Evolutionary conservation across 2,113 vertebrate genomes (phyloP).

Genomic region (Potamarius usumacintae): DNA sequence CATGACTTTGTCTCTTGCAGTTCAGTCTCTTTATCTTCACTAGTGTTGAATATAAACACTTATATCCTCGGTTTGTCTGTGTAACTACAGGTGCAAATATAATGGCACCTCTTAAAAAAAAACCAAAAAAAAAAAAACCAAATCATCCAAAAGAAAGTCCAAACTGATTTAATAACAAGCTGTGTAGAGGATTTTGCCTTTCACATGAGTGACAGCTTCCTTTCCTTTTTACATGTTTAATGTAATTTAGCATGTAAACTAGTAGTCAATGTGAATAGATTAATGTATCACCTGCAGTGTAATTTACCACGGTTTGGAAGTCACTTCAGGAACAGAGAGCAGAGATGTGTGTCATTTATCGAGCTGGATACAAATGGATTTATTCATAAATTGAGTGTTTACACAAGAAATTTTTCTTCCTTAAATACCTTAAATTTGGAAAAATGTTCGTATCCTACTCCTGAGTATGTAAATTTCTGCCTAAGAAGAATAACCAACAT

Average conservation of each 20-base stretch:
- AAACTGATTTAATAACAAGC: neutral
- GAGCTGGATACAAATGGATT: neutral
- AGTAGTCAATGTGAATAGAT: neutral
- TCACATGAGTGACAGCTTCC: neutral
- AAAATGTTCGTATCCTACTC: neutral
- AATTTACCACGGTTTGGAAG: neutral
- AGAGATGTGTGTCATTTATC: neutral
- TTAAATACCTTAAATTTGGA: neutral
- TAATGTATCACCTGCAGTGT: neutral
- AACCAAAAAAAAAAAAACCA: too few species aligned
- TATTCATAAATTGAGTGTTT: neutral
- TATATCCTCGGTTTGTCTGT: neutral
- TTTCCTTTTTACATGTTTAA: neutral
- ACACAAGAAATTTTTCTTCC: neutral
- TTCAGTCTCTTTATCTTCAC: conserved; percentile 23
- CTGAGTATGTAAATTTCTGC: neutral
- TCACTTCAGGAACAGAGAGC: neutral
- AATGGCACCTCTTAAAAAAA: neutral
- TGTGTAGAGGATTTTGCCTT: neutral
- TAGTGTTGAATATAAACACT: conserved; percentile 9
- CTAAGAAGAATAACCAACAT: neutral
- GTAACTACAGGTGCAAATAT: neutral
- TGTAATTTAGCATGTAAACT: neutral
- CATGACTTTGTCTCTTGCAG: neutral
- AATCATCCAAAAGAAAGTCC: neutral